phyloP scores from a whole-genome alignment of 2,888 invertebrate genomes.

The Lasius fuliginosus region DNA sequence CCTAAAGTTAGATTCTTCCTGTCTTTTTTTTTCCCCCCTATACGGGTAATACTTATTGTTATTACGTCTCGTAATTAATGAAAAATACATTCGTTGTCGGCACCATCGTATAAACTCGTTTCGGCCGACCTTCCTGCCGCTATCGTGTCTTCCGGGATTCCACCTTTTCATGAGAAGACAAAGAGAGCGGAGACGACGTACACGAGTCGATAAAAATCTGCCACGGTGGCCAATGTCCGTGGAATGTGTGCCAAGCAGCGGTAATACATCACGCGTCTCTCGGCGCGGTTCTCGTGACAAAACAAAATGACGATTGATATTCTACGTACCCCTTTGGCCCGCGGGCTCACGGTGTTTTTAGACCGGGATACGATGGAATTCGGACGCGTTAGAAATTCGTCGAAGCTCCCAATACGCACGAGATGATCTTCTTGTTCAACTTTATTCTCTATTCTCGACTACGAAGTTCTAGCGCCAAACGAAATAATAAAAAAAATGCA shows the following conservation, averaged over 20 bases:
- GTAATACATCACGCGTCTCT: conserved; percentile 60
- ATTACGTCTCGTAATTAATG: conserved; percentile 9
- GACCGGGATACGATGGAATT: conserved; percentile 23
- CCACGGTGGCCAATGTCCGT: conserved; percentile 62
- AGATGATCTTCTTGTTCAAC: not conserved
- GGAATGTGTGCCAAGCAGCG: conserved; percentile 69
- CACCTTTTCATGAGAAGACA: conserved; percentile 54
- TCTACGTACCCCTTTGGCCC: conserved; percentile 23
- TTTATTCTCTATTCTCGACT: not conserved
- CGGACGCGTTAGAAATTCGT: conserved; percentile 2
- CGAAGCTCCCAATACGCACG: not conserved
- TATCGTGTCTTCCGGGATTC: conserved; percentile 67
- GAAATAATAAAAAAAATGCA: not conserved
- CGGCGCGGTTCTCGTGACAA: conserved; percentile 52
- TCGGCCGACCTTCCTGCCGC: conserved; percentile 68
- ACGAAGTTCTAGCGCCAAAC: not conserved
- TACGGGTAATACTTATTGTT: not conserved
- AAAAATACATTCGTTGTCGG: conserved; percentile 31
- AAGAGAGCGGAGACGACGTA: conserved; percentile 28
- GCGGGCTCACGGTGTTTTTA: conserved; percentile 30
- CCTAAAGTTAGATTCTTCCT: not conserved
- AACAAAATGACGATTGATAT: conserved; percentile 65
- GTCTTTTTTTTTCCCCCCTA: not conserved
- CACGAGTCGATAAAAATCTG: conserved; percentile 70
- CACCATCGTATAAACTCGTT: conserved; percentile 64